A percentile compares a stretch with the other conserved stretches of the same genome.
Conservation (phyloP, 2,113 vertebrate species). For the Odobenus rosmarus region DNA sequence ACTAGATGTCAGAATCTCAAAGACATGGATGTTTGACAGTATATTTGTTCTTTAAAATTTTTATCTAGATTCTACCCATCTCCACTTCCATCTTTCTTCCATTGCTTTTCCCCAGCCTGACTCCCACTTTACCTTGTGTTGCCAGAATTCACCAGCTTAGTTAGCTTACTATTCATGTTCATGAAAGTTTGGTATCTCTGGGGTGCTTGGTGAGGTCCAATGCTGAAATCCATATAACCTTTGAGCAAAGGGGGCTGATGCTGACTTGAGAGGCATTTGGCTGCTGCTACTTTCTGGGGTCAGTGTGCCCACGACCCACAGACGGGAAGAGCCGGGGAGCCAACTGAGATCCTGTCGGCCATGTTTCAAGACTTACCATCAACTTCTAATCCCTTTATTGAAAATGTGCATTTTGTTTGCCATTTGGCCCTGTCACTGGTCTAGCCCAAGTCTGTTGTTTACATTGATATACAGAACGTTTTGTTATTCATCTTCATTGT, state of each 20-base stretch:
- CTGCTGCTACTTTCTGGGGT: neutral
- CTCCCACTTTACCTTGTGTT: neutral
- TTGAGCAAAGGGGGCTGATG: neutral
- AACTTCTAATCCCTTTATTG: neutral
- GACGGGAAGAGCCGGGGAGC: neutral
- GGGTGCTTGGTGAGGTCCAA: neutral
- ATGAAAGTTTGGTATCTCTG: neutral
- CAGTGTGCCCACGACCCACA: neutral
- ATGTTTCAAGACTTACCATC: neutral
- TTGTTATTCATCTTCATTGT: neutral
- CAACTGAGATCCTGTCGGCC: neutral
- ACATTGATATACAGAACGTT: neutral
- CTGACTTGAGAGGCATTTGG: neutral
- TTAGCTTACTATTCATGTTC: neutral
- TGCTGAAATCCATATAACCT: neutral
- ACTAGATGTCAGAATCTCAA: neutral
- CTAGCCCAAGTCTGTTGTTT: neutral
- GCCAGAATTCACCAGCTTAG: neutral
- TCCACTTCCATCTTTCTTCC: neutral
- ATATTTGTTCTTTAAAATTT: neutral
- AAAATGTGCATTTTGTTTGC: neutral
- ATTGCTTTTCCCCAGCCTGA: neutral
- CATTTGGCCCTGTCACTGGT: neutral
- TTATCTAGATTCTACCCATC: neutral
- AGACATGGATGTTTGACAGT: neutral